A percentile compares a stretch with the other conserved stretches of the same genome.
These are phyloP conservation scores for Acleris cristana DNA, from an alignment of 2,888 invertebrate species.

Conservation along the genomic window DNA sequence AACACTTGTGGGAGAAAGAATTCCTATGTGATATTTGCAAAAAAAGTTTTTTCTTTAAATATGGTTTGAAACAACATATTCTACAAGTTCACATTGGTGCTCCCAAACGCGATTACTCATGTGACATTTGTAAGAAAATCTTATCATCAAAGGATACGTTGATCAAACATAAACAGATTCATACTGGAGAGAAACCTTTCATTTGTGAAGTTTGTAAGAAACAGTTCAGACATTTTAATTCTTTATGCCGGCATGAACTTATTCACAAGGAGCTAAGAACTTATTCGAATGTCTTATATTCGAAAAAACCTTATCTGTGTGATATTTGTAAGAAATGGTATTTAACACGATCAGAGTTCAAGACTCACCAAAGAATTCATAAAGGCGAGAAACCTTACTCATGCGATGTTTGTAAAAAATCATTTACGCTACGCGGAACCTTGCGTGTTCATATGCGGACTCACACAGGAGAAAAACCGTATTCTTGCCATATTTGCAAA, in stretches of 20 bases:
- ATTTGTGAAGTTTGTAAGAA: neutral
- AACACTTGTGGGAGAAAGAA: neutral
- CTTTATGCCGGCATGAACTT: too few relatives aligned
- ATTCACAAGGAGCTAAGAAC: too few relatives aligned
- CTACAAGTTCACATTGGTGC: neutral
- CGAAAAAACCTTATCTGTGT: too few relatives aligned
- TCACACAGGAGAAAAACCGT: neutral
- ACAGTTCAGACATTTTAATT: neutral
- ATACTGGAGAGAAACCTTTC: neutral
- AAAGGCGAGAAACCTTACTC: too few relatives aligned
- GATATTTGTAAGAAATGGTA: neutral
- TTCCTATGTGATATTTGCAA: neutral
- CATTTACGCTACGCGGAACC: neutral
- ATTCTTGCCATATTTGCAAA: too few relatives aligned
- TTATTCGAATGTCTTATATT: too few relatives aligned
- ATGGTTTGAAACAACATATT: neutral
- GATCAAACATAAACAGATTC: neutral
- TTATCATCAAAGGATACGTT: neutral
- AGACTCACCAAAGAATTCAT: too few relatives aligned
- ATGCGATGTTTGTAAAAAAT: neutral
- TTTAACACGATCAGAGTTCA: neutral
- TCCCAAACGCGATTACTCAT: neutral
- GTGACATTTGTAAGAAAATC: slow-evolving; percentile 1
- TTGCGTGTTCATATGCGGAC: neutral
- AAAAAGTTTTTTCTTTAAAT: neutral